A percentile compares a stretch with the other conserved stretches of the same genome.
Conservation (phyloP, 2,113 vertebrate genomes). For the Corynorhinus townsendii region DNA sequence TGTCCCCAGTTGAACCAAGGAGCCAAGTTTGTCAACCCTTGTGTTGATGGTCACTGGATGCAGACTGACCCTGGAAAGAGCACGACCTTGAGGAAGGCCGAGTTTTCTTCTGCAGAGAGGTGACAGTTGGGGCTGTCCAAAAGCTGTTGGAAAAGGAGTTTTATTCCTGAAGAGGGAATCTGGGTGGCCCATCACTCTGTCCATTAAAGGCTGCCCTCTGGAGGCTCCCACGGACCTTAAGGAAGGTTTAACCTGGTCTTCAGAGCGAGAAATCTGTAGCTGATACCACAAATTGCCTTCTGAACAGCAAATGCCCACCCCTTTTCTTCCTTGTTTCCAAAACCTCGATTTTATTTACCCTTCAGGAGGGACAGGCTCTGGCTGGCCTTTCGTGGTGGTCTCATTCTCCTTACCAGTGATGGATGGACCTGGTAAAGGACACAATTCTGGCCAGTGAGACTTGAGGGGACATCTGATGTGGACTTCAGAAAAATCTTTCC, state of each 20-base stretch:
- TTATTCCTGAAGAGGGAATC: not conserved
- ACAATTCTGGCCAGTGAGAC: not conserved
- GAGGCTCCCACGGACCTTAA: not conserved
- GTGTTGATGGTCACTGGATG: not conserved
- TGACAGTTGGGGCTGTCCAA: not conserved
- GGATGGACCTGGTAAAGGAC: not conserved
- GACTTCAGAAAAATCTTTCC: not conserved
- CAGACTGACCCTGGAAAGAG: not conserved
- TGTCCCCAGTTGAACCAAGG: not conserved
- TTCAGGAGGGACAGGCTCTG: not conserved
- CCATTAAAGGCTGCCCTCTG: not conserved
- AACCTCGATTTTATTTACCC: not conserved
- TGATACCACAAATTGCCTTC: not conserved
- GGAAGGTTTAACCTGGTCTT: not conserved
- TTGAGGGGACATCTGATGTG: not conserved
- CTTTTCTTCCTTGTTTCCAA: not conserved
- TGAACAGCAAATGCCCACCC: not conserved
- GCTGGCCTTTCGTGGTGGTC: not conserved
- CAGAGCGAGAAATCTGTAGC: not conserved
- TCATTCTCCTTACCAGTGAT: not conserved
- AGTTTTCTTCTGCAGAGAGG: not conserved
- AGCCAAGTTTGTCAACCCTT: not conserved
- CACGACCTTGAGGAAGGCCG: not conserved
- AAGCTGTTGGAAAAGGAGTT: not conserved
- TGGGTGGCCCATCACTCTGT: not conserved